Evolutionary conservation across 2,888 invertebrate genomes (phyloP).

Genomic region (Alloscopus bannaensis): DNA sequence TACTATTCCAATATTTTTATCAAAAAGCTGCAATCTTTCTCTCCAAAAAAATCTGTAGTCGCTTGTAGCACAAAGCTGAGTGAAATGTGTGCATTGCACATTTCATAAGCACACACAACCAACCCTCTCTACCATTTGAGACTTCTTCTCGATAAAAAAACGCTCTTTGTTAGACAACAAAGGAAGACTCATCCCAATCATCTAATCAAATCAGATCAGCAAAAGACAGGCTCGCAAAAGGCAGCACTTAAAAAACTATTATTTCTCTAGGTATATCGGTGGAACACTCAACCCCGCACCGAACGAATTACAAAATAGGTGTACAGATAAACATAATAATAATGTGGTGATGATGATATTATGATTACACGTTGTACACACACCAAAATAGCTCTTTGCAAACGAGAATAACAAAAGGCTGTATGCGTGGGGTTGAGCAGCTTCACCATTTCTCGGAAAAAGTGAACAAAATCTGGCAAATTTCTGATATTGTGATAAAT

Average conservation of each 20-base stretch:
- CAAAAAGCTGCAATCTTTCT: slow-evolving; percentile 45
- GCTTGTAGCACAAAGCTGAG: no score
- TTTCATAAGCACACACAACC: slow-evolving; percentile 1
- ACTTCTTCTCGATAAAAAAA: no score
- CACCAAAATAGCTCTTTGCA: slow-evolving; percentile 49
- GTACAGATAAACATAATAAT: slow-evolving; percentile 57
- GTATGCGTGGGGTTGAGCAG: slow-evolving; percentile 18
- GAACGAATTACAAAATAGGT: slow-evolving; percentile 22
- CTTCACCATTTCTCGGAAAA: slow-evolving; percentile 49
- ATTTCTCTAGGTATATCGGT: slow-evolving; percentile 52
- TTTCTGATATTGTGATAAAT: slow-evolving; percentile 12
- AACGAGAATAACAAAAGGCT: slow-evolving; percentile 51
- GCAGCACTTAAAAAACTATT: slow-evolving; percentile 24
- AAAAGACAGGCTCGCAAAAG: slow-evolving; percentile 46
- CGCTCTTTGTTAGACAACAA: slow-evolving; percentile 44
- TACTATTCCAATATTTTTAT: slow-evolving; percentile 37
- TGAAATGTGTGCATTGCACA: slow-evolving; percentile 34
- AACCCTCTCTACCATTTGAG: no score
- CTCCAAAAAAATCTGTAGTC: slow-evolving; percentile 38
- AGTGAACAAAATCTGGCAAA: slow-evolving; percentile 56
- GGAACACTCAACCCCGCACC: slow-evolving; percentile 40
- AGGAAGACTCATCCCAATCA: slow-evolving; percentile 54
- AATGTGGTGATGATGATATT: slow-evolving; percentile 59
- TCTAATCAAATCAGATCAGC: slow-evolving; percentile 61
- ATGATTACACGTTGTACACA: slow-evolving; percentile 64